Conservation (phyloP, 2,113 vertebrate species). For the Fukomys damarensis region DNA sequence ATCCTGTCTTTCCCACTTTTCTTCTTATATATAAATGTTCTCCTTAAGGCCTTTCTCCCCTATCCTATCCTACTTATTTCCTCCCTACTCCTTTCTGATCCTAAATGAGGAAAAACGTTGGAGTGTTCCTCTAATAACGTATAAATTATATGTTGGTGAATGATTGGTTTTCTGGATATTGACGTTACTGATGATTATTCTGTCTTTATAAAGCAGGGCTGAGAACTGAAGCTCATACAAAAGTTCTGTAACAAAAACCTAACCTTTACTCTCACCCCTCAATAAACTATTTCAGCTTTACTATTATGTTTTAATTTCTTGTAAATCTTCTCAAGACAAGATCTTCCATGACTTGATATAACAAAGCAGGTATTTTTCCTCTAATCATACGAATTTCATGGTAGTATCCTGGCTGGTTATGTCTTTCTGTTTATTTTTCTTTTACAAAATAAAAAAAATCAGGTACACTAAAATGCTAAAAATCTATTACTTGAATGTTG, state of each 20-base stretch:
- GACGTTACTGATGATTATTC: not conserved
- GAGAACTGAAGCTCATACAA: not conserved
- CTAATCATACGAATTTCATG: not conserved
- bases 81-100: not conserved
- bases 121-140: not conserved
- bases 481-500: not conserved
- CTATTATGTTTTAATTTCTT: not conserved
- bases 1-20: not conserved
- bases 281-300: not conserved
- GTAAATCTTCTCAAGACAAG: not conserved
- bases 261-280: not conserved
- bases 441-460: not conserved
- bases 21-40: not conserved
- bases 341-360: not conserved
- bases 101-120: not conserved
- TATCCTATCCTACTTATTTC: not conserved
- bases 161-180: not conserved
- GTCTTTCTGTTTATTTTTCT: not conserved
- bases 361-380: not conserved
- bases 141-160: not conserved
- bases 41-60: not conserved
- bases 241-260: not conserved
- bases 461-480: not conserved
- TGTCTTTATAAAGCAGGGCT: not conserved
- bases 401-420: fast-evolving